Base-by-base conservation (phyloP, 2,797 vertebrate species). In the Sparidentex hasta region DNA sequence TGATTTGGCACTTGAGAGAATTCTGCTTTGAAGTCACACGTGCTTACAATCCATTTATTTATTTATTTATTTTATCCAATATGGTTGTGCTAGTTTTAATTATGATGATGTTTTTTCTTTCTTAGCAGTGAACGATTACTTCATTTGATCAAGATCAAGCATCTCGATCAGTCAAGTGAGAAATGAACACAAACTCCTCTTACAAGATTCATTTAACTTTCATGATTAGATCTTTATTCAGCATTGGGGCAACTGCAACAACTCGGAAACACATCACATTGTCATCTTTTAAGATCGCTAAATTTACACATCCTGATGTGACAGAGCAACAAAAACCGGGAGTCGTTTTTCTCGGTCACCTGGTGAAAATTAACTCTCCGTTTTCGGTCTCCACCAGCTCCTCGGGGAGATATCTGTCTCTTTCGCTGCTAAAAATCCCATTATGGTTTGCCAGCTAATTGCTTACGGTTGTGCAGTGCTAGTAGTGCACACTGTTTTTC, bases 101-200 rank as follows among this genome's bases (percentile, higher is more conserved):
- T 9, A 2, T 38, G 4, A 33, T 57, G 52, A 80, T 85, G 72
- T 80, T 80, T 72, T 65, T 66, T 66, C 58, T 64, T 55, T 29
- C 44, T 41, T 43, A 64, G 74, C 14, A 48, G 13, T 23, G 16
- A 25, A 48, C 1, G 59, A 29, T 25, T 9, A 11, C 61, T 61
- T 50, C 3, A 63, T 56, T 48, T n/a, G 13, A 33, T 33, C 29
- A 33, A 33, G 13, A 33, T 33, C 29, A 33, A 33, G 5, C 29
- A 33, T 7, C 29, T 33, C 5, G 7, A 33, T 33, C 29, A 33
- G 1, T 33, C 29, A 33, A 33, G 6, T 33, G 29, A 33, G 7
- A 33, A 33, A 33, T 33, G 5, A 33, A 33, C 29, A 1, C 20
- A 65, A 78, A 55, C 11, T 74, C 3, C 18, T 47, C 25, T 25